Percentiles rank a stretch among this genome's conserved stretches.
Evolutionary conservation across 1,140 invertebrate species (phyloP).

Genomic region (Bombus superbus): DNA sequence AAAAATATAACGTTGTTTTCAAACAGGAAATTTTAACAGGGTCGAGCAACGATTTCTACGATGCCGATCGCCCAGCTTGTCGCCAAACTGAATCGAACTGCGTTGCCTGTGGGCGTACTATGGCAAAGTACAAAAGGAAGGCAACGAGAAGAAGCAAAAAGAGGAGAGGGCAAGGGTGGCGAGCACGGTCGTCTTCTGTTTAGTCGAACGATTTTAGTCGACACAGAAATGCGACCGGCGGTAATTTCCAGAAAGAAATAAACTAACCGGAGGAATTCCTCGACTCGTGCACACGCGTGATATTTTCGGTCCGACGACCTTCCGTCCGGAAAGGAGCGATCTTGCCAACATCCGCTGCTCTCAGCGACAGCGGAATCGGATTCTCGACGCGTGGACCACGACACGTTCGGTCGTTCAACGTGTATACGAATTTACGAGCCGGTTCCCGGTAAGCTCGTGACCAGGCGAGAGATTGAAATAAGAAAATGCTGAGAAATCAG

Average conservation of each 20-base stretch:
- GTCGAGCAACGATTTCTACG: slow-evolving; percentile 6
- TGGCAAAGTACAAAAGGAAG: neutral
- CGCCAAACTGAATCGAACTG: slow-evolving; percentile 7
- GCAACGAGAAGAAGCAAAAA: neutral
- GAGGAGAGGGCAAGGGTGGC: neutral
- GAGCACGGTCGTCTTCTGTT: slow-evolving; percentile 50
- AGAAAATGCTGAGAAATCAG: neutral
- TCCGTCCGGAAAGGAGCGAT: slow-evolving; percentile 62
- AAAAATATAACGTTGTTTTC: neutral
- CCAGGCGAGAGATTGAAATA: slow-evolving; percentile 19
- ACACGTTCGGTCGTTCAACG: neutral
- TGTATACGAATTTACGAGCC: slow-evolving; percentile 32
- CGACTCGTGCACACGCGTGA: slow-evolving; percentile 73
- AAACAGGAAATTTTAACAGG: slow-evolving; percentile 54
- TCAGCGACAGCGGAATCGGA: slow-evolving; percentile 3
- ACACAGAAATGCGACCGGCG: slow-evolving; percentile 55
- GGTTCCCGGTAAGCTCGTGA: neutral
- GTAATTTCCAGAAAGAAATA: slow-evolving; percentile 78
- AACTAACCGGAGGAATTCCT: slow-evolving; percentile 74
- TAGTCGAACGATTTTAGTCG: slow-evolving; percentile 62
- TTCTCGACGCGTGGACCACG: slow-evolving; percentile 1
- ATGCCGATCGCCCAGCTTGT: neutral
- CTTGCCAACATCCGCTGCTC: slow-evolving; percentile 44
- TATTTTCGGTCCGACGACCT: slow-evolving; percentile 79
- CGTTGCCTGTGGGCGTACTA: slow-evolving; percentile 35